These are phyloP conservation scores for Heloderma charlesbogerti DNA, from an alignment of 2,113 vertebrate genomes.

Conservation along the genomic window DNA sequence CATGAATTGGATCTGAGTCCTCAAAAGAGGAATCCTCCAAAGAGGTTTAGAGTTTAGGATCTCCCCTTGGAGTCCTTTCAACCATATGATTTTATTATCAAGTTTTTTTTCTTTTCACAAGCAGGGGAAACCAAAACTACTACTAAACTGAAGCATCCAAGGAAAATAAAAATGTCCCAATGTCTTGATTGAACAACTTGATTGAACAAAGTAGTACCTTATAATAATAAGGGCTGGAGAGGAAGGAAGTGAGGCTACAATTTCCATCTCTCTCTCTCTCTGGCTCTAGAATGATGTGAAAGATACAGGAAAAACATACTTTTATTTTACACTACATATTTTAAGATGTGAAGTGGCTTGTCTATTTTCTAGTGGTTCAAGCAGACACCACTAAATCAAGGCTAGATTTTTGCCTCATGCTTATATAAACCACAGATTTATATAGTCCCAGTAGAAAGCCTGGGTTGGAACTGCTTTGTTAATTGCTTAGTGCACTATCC, in stretches of 20 bases:
- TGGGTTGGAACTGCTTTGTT: slow-evolving; percentile 8
- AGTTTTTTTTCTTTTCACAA: no score
- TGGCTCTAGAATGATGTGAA: neutral
- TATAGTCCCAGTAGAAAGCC: neutral
- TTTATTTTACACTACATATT: neutral
- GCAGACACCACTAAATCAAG: slow-evolving; percentile 1
- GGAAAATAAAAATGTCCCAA: neutral
- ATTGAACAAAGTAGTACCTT: neutral
- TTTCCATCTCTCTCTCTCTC: neutral
- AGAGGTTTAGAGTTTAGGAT: neutral
- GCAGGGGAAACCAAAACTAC: neutral
- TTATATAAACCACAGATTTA: neutral
- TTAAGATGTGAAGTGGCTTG: slow-evolving; percentile 24
- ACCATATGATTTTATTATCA: neutral
- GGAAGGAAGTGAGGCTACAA: neutral
- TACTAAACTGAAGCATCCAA: neutral
- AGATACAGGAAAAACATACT: neutral
- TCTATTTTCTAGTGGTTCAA: slow-evolving; percentile 12
- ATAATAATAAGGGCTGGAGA: neutral
- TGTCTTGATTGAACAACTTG: neutral
- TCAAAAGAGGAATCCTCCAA: neutral
- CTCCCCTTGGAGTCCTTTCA: neutral
- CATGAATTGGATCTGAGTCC: neutral
- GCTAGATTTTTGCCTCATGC: neutral
- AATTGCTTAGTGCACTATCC: slow-evolving; percentile 26